Base-by-base conservation (phyloP, 1,140 invertebrate species). In the Trissolcus basalis region DNA sequence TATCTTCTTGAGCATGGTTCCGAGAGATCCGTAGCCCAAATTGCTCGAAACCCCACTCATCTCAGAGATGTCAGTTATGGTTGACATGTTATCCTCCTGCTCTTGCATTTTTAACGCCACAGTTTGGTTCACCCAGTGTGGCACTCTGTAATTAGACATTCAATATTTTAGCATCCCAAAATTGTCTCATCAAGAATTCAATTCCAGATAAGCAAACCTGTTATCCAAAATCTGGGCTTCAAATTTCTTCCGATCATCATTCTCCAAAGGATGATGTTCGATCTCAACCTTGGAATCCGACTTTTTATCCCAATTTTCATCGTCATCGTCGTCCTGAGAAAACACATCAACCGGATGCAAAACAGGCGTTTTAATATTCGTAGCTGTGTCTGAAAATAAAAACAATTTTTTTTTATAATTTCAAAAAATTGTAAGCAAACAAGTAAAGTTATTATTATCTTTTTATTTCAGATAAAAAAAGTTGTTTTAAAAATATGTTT, bases 51-150 rank as follows among this genome's bases (percentile, higher is more conserved):
- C 12, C 43, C 51, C 35, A 39, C 45, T 59, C 6, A 15, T 36
- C 8, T 53, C 49, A 0, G 9, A 5, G 19, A 43, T 12, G 4
- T 48, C 56, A n/a, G 19, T 49, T 19, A 36, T 41, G 0, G n/a
- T 27, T 6, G 12, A n/a, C 27, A 36, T 12, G 35, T 58, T 5
- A 14, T 47, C 43, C 12, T 49, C 51, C 1, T 35, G 7, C 48
- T 48, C 45, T 13, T 36, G 35, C 14, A 49, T 39, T 15, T 36
- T 33, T 4, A 47, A 58, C 15, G 33, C 12, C 0, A 27, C n/a
- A 48, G 55, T 58, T 36, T 58, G 43, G 35, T 58, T 19, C 5
- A 58, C 55, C 55, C 55, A 58, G 27, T 47, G 11, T 27, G 19
- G 19, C 1, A 27, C 19, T 27, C 19, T 27, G 19, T 3, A 27